These are phyloP conservation scores for Anagyrus pseudococci DNA, from an alignment of 2,888 invertebrate genomes.

Conservation along the genomic window DNA sequence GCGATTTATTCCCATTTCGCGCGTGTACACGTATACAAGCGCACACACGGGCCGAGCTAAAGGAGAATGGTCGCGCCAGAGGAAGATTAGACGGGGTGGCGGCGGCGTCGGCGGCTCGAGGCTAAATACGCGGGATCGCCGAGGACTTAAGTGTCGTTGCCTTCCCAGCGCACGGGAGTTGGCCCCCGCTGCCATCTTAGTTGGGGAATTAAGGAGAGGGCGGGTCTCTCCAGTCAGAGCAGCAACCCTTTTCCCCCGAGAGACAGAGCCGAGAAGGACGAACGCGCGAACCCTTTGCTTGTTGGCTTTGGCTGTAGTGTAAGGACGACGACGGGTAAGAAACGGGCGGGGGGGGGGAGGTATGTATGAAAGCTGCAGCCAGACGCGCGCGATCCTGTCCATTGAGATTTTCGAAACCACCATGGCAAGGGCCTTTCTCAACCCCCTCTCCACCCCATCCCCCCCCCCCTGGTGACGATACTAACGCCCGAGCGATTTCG, in stretches of 20 bases:
- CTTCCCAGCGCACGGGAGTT: not conserved
- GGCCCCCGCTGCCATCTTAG: constrained; percentile 57
- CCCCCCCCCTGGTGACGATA: no score
- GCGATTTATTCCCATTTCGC: constrained; percentile 8
- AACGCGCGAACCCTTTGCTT: no score
- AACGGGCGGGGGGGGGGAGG: not conserved
- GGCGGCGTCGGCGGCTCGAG: not conserved
- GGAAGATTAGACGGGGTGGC: not conserved
- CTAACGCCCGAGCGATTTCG: not conserved
- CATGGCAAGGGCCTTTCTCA: not conserved
- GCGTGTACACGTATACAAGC: not conserved
- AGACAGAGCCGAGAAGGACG: not conserved
- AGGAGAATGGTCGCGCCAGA: not conserved
- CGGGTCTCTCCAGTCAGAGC: constrained; percentile 42
- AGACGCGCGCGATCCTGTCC: constrained; percentile 26
- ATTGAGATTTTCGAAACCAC: constrained; percentile 33
- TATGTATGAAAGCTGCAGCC: no score
- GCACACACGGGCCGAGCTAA: no score
- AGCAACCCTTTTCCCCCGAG: constrained; percentile 2
- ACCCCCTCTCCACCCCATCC: no score
- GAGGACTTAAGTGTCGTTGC: constrained; percentile 20
- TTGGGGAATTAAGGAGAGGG: constrained; percentile 60
- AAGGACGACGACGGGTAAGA: not conserved
- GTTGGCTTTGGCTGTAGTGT: no score
- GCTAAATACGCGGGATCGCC: constrained; percentile 10